Percentiles rank a stretch among this genome's conserved stretches.
These are phyloP conservation scores for Mythimna ferrago DNA, from an alignment of 2,888 invertebrate species.

Conservation along the genomic window DNA sequence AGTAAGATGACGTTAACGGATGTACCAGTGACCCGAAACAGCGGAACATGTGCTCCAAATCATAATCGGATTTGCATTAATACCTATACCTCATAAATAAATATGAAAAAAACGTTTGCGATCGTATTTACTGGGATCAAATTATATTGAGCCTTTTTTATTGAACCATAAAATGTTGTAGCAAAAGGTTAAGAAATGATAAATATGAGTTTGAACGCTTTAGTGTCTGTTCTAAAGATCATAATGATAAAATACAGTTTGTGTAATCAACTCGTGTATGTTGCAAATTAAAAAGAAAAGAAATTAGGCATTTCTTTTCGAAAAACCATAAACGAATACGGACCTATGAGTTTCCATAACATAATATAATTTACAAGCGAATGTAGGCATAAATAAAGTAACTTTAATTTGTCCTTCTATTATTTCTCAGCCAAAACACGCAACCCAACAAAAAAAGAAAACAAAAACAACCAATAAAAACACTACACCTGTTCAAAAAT, in stretches of 20 bases:
- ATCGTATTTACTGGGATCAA: conserved; percentile 18
- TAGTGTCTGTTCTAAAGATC: not conserved
- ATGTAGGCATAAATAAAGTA: not conserved
- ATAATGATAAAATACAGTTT: conserved; percentile 10
- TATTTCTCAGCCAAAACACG: conserved; percentile 30
- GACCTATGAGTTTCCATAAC: not conserved
- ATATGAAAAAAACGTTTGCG: conserved; percentile 17
- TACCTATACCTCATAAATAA: conserved; percentile 13
- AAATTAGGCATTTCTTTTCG: not conserved
- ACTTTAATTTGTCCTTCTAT: not conserved
- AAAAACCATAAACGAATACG: not conserved
- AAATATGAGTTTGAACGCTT: conserved; percentile 14
- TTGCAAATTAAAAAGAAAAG: conserved; percentile 2
- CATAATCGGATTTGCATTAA: conserved; percentile 34
- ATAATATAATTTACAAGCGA: not conserved
- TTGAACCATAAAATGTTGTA: conserved; percentile 19
- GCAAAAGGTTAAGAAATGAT: conserved; percentile 15
- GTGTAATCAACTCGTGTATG: not conserved
- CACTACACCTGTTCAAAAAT: conserved; percentile 54
- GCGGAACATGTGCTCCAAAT: conserved; percentile 14
- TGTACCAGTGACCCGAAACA: conserved; percentile 39
- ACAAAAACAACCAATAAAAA: conserved; percentile 38
- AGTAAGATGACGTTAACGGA: conserved; percentile 32
- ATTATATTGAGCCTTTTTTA: conserved; percentile 35
- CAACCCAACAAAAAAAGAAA: conserved; percentile 13